phyloP scores from a whole-genome alignment of 1,140 invertebrate genomes.

The Pseudomyrmex pallidus region DNA sequence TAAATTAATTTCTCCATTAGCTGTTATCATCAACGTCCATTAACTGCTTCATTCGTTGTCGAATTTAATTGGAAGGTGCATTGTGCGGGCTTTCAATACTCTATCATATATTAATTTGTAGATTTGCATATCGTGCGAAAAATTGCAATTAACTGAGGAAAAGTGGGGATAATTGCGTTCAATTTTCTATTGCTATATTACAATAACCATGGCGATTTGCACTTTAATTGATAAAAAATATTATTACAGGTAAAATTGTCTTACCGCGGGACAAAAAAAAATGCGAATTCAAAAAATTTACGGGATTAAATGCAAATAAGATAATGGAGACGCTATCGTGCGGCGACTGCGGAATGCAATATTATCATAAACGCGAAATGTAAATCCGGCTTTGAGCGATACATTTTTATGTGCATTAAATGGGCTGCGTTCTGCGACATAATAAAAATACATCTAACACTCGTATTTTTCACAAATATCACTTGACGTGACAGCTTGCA shows the following conservation, averaged over 20 bases:
- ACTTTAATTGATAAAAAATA: neutral
- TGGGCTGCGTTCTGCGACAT: neutral
- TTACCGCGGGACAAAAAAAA: neutral
- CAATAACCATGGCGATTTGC: neutral
- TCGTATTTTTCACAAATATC: neutral
- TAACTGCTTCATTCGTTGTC: constrained; percentile 1
- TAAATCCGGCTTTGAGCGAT: constrained; percentile 12
- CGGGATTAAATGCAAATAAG: constrained; percentile 2
- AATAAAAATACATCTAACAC: neutral
- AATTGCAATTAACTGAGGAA: neutral
- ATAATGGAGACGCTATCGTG: neutral
- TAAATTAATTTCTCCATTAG: constrained; percentile 37
- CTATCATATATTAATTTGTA: constrained; percentile 40
- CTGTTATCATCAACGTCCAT: neutral
- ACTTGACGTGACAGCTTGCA: neutral
- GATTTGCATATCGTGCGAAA: constrained; percentile 8
- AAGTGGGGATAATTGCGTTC: neutral
- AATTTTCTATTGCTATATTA: neutral
- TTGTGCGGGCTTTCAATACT: neutral
- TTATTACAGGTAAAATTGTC: neutral
- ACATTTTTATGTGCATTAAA: constrained; percentile 27
- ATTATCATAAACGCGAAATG: constrained; percentile 14
- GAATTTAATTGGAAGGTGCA: neutral
- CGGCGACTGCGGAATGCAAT: neutral
- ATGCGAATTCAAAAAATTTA: neutral